Base-by-base conservation (phyloP, 1,140 invertebrate genomes). In the Chrysoperla carnea region DNA sequence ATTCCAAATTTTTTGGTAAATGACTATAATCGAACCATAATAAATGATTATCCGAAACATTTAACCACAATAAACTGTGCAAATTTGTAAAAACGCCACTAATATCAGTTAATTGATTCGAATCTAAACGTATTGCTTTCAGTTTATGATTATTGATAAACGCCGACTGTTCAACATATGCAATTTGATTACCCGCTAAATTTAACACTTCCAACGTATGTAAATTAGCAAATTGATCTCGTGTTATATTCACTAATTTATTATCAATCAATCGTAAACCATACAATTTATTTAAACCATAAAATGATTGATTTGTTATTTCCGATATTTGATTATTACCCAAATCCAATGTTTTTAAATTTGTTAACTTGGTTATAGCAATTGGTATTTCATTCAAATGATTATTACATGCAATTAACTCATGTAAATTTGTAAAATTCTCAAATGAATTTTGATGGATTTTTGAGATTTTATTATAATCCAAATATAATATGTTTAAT, bases 361-460 rank as follows among this genome's bases (percentile, higher is more conserved):
- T 71, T n/a, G 61, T 55, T 13, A 88, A 60, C 52, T 73, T 70
- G 38, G 69, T 68, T 9, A 86, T 67, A 12, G 81, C 79, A 40
- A 62, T 59, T 8, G 87, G 86, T 13, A 94, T 69, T 44, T 68
- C 65, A 14, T 64, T 70, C 29, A 94, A 59, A 39, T 65, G 52
- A 59, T 94, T 94, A 15, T 76, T 72, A 49, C 78, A 78, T 13
- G 90, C 61, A 37, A 79, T 76, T 2, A 92, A 64, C 60, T 88
- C 84, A 56, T 81, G 75, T n/a, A 90, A 69, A 54, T 65, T 73
- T 11, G 77, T 81, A 50, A 83, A 73, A 60, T 85, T 91, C 56
- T 72, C 71, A 52, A 88, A 87, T 11, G 87, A 74, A 44, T 75
- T 75, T 4, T 69, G 66, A 44, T 84, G 72, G 36, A 88, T 69